Evolutionary conservation across 2,888 invertebrate genomes (phyloP).

Genomic region (Torymus tubicola): DNA sequence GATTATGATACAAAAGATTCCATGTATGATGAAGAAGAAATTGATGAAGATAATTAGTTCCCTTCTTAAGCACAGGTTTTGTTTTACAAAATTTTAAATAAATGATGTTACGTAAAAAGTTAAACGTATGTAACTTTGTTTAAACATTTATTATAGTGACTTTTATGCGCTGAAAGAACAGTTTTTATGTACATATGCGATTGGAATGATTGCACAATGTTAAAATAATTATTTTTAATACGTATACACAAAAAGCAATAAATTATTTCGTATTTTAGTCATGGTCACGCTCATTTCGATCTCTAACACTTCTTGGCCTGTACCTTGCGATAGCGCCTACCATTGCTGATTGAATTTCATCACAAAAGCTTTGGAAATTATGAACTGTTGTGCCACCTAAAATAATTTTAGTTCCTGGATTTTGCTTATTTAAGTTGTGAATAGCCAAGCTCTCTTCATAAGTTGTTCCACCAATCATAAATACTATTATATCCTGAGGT

Average conservation of each 20-base stretch:
- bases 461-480: constrained; percentile 96
- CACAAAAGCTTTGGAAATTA: constrained; percentile 89
- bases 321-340: constrained; percentile 75
- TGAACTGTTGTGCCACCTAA: constrained; percentile 95
- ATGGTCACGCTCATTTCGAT: constrained; percentile 48
- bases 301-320: constrained; percentile 74
- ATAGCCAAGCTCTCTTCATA: constrained; percentile 96
- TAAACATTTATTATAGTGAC: constrained; percentile 54
- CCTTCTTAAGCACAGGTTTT: constrained; percentile 49
- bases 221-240: constrained; percentile 56
- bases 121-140: constrained; percentile 36
- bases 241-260: constrained; percentile 53
- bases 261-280: constrained; percentile 54
- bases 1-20: constrained; percentile 64
- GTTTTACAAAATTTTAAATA: constrained; percentile 42
- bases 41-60: constrained; percentile 60
- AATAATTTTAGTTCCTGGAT: constrained; percentile 86
- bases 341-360: constrained; percentile 79
- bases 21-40: constrained; percentile 63
- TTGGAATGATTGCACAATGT: constrained; percentile 58
- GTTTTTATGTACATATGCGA: constrained; percentile 58
- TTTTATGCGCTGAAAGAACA: constrained; percentile 44
- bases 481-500: constrained; percentile 96
- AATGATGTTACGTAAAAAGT: constrained; percentile 38
- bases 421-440: constrained; percentile 86